These are phyloP conservation scores for Seira sanloemensis DNA, from an alignment of 2,888 invertebrate genomes.

Conservation along the genomic window DNA sequence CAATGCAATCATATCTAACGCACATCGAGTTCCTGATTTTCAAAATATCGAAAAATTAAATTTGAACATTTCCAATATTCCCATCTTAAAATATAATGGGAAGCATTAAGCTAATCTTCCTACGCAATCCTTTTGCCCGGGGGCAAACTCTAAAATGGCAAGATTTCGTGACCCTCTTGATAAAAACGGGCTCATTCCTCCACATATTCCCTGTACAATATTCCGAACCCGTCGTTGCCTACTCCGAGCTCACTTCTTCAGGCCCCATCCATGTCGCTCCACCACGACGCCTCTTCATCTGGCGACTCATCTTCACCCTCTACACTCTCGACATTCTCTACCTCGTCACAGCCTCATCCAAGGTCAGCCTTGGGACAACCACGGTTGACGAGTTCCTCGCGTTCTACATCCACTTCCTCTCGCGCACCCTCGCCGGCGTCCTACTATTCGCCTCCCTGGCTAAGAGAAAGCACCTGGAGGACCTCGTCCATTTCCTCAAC, in stretches of 20 bases:
- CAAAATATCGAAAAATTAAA: neutral
- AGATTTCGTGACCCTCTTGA: neutral
- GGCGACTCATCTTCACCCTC: constrained; percentile 41
- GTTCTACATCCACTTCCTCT: neutral
- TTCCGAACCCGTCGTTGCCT: neutral
- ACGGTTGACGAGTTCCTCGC: neutral
- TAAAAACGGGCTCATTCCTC: neutral
- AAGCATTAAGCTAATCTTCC: neutral
- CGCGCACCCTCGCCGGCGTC: neutral
- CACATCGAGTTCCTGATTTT: too few relatives aligned
- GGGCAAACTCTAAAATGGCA: neutral
- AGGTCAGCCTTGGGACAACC: neutral
- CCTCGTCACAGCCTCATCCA: constrained; percentile 13
- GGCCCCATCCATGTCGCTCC: neutral
- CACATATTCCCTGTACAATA: neutral
- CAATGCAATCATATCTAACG: too few relatives aligned
- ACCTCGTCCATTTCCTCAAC: neutral
- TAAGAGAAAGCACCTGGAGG: neutral
- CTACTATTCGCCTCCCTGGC: neutral
- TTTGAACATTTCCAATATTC: neutral
- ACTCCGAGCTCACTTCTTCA: neutral
- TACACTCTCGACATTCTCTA: constrained; percentile 31
- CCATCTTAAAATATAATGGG: neutral
- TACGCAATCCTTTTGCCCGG: neutral
- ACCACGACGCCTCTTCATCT: neutral